Percentiles rank a stretch among this genome's conserved stretches.
These are phyloP conservation scores for Gulo gulo DNA, from an alignment of 2,113 vertebrate genomes.

Conservation along the genomic window DNA sequence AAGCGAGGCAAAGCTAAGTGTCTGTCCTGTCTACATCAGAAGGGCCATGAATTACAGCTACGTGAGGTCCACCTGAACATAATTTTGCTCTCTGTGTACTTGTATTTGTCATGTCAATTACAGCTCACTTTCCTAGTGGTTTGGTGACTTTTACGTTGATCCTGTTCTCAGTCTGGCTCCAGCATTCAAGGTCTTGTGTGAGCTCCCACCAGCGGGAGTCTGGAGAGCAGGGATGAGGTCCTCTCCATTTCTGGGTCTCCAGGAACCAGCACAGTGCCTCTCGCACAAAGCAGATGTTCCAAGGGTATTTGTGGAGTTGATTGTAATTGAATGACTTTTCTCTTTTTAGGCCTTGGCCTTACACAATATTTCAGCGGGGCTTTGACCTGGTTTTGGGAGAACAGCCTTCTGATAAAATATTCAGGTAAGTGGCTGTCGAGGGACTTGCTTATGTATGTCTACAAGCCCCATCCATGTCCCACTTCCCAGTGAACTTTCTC, in stretches of 20 bases:
- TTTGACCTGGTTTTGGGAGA: constrained; percentile 99
- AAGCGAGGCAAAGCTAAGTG: background rate
- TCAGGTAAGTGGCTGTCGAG: constrained; percentile 87
- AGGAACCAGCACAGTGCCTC: too few species aligned
- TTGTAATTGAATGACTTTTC: constrained; percentile 51
- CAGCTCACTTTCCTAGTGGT: background rate
- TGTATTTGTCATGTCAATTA: background rate
- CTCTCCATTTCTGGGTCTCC: background rate
- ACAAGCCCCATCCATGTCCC: rapidly evolving
- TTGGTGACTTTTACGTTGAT: background rate
- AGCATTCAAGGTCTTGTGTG: background rate
- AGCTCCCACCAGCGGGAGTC: background rate
- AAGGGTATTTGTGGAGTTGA: background rate
- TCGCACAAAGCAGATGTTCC: background rate
- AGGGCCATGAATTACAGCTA: background rate
- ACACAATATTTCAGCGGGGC: constrained; percentile 98
- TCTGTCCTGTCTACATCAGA: background rate
- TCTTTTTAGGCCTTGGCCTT: constrained; percentile 94
- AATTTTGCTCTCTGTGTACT: background rate
- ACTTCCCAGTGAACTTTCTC: background rate
- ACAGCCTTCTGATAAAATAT: constrained; percentile 99
- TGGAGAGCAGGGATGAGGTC: background rate
- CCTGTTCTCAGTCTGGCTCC: background rate
- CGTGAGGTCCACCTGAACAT: background rate
- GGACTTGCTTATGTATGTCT: background rate